These are phyloP conservation scores for Gypaetus barbatus DNA, from an alignment of 2,797 vertebrate genomes.

Conservation along the genomic window DNA sequence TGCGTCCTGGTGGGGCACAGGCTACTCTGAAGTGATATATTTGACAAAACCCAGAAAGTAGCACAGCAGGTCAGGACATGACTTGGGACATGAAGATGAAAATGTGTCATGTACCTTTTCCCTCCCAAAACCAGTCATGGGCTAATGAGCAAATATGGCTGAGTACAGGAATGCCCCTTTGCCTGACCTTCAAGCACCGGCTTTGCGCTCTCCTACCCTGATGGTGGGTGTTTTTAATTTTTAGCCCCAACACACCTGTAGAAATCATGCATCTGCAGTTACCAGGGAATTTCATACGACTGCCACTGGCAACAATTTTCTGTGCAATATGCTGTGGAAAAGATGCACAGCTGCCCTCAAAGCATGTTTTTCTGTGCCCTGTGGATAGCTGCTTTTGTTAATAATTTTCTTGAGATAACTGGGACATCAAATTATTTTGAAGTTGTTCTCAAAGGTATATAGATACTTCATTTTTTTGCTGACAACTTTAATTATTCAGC, in stretches of 20 bases:
- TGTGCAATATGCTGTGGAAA: background rate
- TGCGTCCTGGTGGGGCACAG: background rate
- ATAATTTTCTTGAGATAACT: background rate
- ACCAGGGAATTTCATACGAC: background rate
- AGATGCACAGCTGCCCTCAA: background rate
- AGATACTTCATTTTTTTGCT: constrained; percentile 3
- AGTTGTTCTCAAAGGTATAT: constrained; percentile 16
- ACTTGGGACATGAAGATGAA: background rate
- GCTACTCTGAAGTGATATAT: accelerated
- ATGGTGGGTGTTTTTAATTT: background rate
- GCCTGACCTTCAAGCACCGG: background rate
- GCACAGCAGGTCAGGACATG: background rate
- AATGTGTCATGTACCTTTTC: accelerated
- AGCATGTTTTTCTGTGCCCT: background rate
- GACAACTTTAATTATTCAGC: constrained; percentile 55
- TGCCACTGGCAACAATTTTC: background rate
- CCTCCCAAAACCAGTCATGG: background rate
- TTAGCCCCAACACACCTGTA: background rate
- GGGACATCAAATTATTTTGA: constrained; percentile 35
- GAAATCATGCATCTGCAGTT: background rate
- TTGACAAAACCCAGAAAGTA: background rate
- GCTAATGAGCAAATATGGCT: background rate
- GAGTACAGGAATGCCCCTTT: background rate
- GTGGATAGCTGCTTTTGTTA: background rate
- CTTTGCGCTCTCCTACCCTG: background rate